Evolutionary conservation across 2,113 vertebrate genomes (phyloP).

Genomic region (Tupaia tana): DNA sequence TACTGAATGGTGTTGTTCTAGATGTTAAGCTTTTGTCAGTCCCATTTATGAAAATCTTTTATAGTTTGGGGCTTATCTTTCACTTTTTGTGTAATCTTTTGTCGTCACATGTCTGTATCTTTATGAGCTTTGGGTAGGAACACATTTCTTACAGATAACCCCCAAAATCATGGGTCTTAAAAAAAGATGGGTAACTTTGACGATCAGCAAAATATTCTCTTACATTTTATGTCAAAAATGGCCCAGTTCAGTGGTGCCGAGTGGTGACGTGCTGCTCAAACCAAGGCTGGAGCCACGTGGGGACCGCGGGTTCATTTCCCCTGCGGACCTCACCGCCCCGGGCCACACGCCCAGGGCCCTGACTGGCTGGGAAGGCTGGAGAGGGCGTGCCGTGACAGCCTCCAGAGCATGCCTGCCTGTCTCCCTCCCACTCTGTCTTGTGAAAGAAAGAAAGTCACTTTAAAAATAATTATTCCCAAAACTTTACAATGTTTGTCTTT

Average conservation of each 20-base stretch:
- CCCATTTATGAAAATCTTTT: not conserved
- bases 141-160: not conserved
- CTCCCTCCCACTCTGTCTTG: too few relatives aligned
- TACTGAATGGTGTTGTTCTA: not conserved
- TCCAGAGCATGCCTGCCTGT: too few relatives aligned
- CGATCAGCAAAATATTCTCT: not conserved
- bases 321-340: too few relatives aligned
- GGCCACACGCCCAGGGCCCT: too few relatives aligned
- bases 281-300: too few relatives aligned
- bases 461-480: not conserved
- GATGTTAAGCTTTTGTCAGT: not conserved
- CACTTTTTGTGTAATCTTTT: not conserved
- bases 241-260: too few relatives aligned
- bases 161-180: not conserved
- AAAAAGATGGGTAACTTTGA: not conserved
- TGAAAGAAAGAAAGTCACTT: too few relatives aligned
- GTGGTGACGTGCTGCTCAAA: too few relatives aligned
- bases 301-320: too few relatives aligned
- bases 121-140: not conserved
- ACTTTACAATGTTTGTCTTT: not conserved
- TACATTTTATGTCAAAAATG: not conserved
- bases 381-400: too few relatives aligned
- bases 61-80: not conserved
- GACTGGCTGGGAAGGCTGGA: too few relatives aligned
- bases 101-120: not conserved